Percentiles rank a stretch among this genome's conserved stretches.
Evolutionary conservation across 2,797 vertebrate species (phyloP).

Genomic region (Hephaestus fuliginosus): DNA sequence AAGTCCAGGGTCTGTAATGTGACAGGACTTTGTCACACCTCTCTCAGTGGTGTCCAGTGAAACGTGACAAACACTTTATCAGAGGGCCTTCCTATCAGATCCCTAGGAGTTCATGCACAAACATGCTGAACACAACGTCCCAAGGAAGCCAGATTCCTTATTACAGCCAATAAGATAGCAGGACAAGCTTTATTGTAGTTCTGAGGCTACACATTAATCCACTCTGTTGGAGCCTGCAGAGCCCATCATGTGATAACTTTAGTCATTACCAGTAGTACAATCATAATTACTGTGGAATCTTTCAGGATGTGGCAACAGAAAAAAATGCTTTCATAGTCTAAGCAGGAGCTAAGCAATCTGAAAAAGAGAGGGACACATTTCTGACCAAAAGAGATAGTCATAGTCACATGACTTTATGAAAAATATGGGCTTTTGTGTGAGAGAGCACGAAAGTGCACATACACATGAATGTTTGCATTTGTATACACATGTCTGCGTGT

Average conservation of each 20-base stretch:
- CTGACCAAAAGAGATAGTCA: neutral
- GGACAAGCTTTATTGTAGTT: slow-evolving; percentile 75
- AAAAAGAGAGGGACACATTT: neutral
- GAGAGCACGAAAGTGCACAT: slow-evolving; percentile 12
- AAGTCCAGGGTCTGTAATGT: slow-evolving; percentile 81
- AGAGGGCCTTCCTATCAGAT: slow-evolving; percentile 76
- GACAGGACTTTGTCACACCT: slow-evolving; percentile 78
- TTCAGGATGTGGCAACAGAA: slow-evolving; percentile 57
- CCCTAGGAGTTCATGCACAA: slow-evolving; percentile 66
- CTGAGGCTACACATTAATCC: slow-evolving; percentile 84
- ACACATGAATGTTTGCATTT: slow-evolving; percentile 33
- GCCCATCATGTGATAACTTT: slow-evolving; percentile 80
- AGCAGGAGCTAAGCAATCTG: neutral
- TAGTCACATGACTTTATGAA: slow-evolving; percentile 51
- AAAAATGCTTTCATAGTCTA: slow-evolving; percentile 9
- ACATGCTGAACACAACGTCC: slow-evolving; percentile 71
- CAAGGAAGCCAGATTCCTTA: slow-evolving; percentile 70
- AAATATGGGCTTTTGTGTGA: slow-evolving; percentile 13
- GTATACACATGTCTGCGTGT: slow-evolving; percentile 48
- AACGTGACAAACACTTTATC: slow-evolving; percentile 83
- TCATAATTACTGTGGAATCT: slow-evolving; percentile 69
- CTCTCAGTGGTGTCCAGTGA: slow-evolving; percentile 66
- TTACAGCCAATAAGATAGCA: slow-evolving; percentile 73
- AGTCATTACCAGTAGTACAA: slow-evolving; percentile 79
- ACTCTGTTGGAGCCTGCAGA: slow-evolving; percentile 49